A percentile compares a stretch with the other conserved stretches of the same genome.
Conservation (phyloP, 2,888 invertebrate species). For the Xanthorhoe designata region DNA sequence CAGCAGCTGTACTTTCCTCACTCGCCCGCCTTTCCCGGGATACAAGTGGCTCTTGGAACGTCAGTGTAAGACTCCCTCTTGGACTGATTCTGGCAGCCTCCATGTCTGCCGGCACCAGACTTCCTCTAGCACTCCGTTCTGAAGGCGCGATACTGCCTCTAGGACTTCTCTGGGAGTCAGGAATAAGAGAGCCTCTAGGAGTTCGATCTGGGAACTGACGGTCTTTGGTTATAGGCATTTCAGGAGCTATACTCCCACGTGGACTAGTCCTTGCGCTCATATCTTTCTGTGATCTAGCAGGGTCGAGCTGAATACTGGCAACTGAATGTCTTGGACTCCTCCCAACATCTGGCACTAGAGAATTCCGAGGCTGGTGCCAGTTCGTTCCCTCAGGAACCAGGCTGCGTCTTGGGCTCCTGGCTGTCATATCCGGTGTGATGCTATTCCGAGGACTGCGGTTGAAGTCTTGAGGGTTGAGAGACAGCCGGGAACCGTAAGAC, state of each 20-base stretch:
- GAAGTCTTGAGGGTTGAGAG: conserved; percentile 85
- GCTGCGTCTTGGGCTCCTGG: conserved; percentile 86
- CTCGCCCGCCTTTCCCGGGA: conserved; percentile 85
- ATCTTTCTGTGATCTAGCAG: conserved; percentile 76
- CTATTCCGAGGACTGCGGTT: conserved; percentile 80
- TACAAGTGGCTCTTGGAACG: conserved; percentile 86
- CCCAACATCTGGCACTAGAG: conserved; percentile 84
- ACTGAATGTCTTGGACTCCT: conserved; percentile 87
- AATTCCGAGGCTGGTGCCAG: conserved; percentile 86
- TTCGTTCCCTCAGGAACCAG: conserved; percentile 84
- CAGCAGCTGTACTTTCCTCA: conserved; percentile 84
- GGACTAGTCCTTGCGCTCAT: conserved; percentile 85
- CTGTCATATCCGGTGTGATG: conserved; percentile 77
- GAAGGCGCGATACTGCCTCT: conserved; percentile 87
- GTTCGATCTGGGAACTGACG: conserved; percentile 70
- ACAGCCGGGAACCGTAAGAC: conserved; percentile 83
- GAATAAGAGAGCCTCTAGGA: conserved; percentile 87
- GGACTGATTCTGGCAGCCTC: conserved; percentile 81
- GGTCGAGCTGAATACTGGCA: conserved; percentile 78
- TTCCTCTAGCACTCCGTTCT: conserved; percentile 77
- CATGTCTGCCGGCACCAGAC: conserved; percentile 68
- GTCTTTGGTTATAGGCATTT: conserved; percentile 69
- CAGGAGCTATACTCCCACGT: conserved; percentile 83
- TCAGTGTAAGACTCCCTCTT: conserved; percentile 86
- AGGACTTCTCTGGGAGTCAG: conserved; percentile 85